Base-by-base conservation (phyloP, 2,888 invertebrate genomes). In the Leptogaster cylindrica region DNA sequence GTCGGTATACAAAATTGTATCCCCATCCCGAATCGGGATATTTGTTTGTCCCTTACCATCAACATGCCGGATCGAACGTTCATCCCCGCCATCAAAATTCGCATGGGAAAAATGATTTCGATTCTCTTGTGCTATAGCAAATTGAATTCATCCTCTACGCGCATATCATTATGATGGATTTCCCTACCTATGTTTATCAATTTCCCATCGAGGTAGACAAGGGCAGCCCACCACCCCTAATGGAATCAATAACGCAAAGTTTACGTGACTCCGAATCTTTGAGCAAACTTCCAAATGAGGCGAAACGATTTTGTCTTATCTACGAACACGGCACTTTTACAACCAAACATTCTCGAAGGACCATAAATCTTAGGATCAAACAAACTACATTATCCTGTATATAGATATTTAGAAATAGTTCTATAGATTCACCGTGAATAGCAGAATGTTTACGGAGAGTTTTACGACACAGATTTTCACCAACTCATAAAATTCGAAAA, bases 161-260 rank as follows among this genome's bases (percentile, higher is more conserved):
- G 39, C 39, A 39, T 39, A 39, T 39, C 6, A 39, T 39, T 39
- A 39, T 39, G 39, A 39, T 39, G 39, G 39, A 39, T 39, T 39
- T 39, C 3, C 39, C 39, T 39, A 39, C 39, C 39, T 39, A 14
- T 39, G 39, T 39, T 7, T 39, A 39, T 14, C 39, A 3, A 39
- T 12, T 10, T 39, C 10, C 10, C 39, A 39, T n/a, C n/a, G 39
- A 39, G 3, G 14, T 4, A 39, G 10, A n/a, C n/a, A n/a, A n/a
- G n/a, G n/a, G n/a, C n/a, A n/a, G n/a, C n/a, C n/a, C n/a, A n/a
- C n/a, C n/a, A n/a, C n/a, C n/a, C n/a, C n/a, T n/a, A n/a, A n/a
- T n/a, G n/a, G n/a, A n/a, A n/a, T n/a, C n/a, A n/a, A n/a, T n/a
- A n/a, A n/a, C n/a, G n/a, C n/a, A n/a, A n/a, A n/a, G n/a, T n/a